Evolutionary conservation across 2,797 vertebrate genomes (phyloP).

Genomic region (Eulemur coronatus): DNA sequence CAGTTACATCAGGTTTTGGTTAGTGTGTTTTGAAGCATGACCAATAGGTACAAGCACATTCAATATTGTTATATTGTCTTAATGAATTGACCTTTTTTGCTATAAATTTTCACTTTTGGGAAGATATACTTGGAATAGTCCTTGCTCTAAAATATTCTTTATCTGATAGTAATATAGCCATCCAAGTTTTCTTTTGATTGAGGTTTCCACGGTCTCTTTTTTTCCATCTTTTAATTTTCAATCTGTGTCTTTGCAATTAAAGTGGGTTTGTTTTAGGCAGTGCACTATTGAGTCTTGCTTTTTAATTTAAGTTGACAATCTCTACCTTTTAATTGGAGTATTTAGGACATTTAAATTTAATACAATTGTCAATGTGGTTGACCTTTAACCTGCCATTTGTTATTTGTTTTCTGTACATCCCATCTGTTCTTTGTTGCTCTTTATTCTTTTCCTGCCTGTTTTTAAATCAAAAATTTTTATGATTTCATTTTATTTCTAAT

Average conservation of each 20-base stretch:
- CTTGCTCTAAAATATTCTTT: background rate
- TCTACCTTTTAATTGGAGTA: background rate
- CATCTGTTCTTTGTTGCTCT: background rate
- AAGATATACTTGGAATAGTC: background rate
- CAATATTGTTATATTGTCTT: background rate
- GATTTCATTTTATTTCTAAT: background rate
- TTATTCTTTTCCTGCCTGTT: background rate
- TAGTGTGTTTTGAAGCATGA: background rate
- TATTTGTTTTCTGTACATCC: background rate
- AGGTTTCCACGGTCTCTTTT: background rate
- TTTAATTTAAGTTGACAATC: background rate
- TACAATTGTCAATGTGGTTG: background rate
- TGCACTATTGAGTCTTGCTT: background rate
- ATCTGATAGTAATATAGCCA: background rate
- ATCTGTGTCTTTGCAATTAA: background rate
- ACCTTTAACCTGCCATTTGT: background rate
- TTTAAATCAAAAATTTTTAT: background rate
- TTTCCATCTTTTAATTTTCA: background rate
- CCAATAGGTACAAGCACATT: background rate
- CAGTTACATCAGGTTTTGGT: background rate
- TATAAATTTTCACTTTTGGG: background rate
- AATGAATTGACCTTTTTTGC: background rate
- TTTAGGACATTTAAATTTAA: background rate
- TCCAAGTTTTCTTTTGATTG: background rate
- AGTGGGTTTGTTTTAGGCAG: background rate